These are phyloP conservation scores for Chelon auratus DNA, from an alignment of 2,797 vertebrate species.

Conservation along the genomic window DNA sequence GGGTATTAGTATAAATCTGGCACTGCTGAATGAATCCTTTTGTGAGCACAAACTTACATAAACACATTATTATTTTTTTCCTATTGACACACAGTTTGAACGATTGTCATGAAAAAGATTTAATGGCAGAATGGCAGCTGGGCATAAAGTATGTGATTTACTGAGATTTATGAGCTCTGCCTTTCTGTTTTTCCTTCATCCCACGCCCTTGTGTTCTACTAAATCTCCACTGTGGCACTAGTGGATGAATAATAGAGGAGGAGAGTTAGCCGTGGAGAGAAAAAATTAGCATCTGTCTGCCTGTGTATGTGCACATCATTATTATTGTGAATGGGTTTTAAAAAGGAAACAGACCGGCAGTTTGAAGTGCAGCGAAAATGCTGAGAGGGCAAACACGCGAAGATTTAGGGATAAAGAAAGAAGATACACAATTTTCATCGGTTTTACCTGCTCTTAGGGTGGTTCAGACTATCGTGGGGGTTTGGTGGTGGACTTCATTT, in stretches of 20 bases:
- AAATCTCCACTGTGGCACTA: constrained; percentile 55
- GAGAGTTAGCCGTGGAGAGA: constrained; percentile 37
- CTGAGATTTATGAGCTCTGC: constrained; percentile 48
- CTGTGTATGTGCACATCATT: constrained; percentile 26
- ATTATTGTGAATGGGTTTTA: constrained; percentile 37
- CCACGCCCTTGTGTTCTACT: constrained; percentile 43
- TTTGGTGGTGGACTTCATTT: constrained; percentile 43
- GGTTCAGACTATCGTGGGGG: constrained; percentile 20
- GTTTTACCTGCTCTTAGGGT: constrained; percentile 26
- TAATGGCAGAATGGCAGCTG: constrained; percentile 11
- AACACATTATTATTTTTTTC: constrained; percentile 15
- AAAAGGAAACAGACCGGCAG: constrained; percentile 12
- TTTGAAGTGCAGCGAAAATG: constrained; percentile 3
- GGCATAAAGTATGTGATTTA: constrained; percentile 44
- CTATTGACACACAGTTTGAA: constrained; percentile 31
- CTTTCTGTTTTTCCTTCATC: constrained; percentile 40
- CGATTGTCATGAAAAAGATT: constrained; percentile 33
- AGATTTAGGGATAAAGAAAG: background rate
- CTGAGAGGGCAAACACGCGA: background rate
- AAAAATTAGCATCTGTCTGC: constrained; percentile 57
- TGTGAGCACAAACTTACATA: constrained; percentile 8
- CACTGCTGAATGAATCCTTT: constrained; percentile 29
- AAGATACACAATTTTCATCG: background rate
- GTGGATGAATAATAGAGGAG: constrained; percentile 70
- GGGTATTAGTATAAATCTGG: constrained; percentile 57